phyloP scores from a whole-genome alignment of 1,140 invertebrate genomes.

The Anoplophora glabripennis region DNA sequence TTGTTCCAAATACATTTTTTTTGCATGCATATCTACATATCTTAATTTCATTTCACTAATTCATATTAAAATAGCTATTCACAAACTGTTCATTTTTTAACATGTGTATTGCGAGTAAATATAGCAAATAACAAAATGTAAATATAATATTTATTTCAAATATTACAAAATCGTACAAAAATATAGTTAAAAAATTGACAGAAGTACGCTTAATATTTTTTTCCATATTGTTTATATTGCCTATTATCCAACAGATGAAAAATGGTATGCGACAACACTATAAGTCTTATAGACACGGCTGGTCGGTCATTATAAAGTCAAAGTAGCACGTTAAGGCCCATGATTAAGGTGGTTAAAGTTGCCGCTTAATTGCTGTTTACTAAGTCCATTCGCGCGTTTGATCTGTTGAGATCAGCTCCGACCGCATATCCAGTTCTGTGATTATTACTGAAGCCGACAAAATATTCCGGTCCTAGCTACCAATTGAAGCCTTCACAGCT shows the following conservation, averaged over 20 bases:
- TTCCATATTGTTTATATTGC: too few relatives aligned
- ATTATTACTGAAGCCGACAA: conserved; percentile 46
- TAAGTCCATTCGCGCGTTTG: conserved; percentile 49
- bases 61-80: too few relatives aligned
- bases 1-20: too few relatives aligned
- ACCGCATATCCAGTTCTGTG: conserved; percentile 44
- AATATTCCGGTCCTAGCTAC: conserved; percentile 38
- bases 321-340: conserved; percentile 45
- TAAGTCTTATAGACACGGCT: conserved; percentile 34
- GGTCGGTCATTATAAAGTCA: conserved; percentile 42
- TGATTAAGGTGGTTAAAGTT: conserved; percentile 48
- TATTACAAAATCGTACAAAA: too few relatives aligned
- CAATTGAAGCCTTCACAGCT: conserved; percentile 28
- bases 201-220: too few relatives aligned
- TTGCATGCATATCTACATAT: too few relatives aligned
- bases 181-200: too few relatives aligned
- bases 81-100: too few relatives aligned
- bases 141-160: too few relatives aligned
- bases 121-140: too few relatives aligned
- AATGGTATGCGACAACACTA: not conserved
- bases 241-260: not conserved
- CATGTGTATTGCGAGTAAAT: too few relatives aligned
- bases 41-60: too few relatives aligned
- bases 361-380: conserved; percentile 50
- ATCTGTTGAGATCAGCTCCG: conserved; percentile 44